phyloP scores from a whole-genome alignment of 2,113 vertebrate genomes.

The Hemibagrus wyckioides region DNA sequence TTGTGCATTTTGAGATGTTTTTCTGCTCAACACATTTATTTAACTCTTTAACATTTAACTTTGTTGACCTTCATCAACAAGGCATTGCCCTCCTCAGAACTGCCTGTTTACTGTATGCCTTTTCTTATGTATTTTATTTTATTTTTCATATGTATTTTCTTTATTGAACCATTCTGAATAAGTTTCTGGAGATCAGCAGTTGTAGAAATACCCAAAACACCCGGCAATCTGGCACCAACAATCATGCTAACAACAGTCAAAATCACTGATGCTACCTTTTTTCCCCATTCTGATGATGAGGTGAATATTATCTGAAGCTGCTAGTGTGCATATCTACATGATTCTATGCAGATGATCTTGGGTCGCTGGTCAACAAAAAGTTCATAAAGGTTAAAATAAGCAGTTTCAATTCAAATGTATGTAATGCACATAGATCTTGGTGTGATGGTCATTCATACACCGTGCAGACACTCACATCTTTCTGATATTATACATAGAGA shows the following conservation, averaged over 20 bases:
- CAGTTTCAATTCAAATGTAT: neutral
- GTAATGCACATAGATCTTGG: neutral
- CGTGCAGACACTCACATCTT: neutral
- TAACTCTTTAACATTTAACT: too few relatives aligned
- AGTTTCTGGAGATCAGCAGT: neutral
- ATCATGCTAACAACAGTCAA: too few relatives aligned
- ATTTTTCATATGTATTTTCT: neutral
- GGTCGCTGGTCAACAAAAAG: neutral
- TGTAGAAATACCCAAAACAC: neutral
- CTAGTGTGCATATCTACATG: neutral
- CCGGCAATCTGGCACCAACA: too few relatives aligned
- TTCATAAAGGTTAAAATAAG: neutral
- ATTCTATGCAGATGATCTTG: neutral
- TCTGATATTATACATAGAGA: neutral
- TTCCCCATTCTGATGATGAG: neutral
- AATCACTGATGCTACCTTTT: neutral
- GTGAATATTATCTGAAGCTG: neutral
- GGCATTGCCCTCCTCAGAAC: neutral
- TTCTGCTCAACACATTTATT: too few relatives aligned
- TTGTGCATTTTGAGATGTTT: too few relatives aligned
- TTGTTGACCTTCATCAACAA: too few relatives aligned
- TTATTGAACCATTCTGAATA: neutral
- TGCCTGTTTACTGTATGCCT: neutral
- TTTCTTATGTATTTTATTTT: too few relatives aligned
- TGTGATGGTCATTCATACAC: neutral